Evolutionary conservation across 1,140 invertebrate species (phyloP).

Genomic region (Bombus affinis): DNA sequence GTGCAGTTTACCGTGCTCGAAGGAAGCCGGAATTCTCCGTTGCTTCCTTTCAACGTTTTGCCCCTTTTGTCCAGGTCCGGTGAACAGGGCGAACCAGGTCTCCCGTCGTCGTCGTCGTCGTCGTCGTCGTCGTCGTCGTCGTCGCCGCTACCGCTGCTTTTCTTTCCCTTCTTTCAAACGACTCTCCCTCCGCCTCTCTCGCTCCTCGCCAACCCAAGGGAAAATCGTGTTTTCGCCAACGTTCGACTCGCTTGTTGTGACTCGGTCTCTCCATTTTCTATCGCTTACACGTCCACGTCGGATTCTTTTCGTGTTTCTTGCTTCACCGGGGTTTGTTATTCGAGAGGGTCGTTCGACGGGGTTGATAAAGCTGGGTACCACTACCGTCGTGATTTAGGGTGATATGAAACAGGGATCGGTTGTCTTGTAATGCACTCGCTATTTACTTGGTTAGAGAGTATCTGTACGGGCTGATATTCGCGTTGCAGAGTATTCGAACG

Average conservation of each 20-base stretch:
- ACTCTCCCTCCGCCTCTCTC: background rate
- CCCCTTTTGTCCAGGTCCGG: constrained; percentile 41
- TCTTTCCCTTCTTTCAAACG: constrained; percentile 30
- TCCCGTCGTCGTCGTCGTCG: background rate
- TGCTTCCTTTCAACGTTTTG: constrained; percentile 50
- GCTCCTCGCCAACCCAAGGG: too few species aligned
- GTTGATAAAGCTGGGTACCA: background rate
- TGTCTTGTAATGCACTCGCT: too few species aligned
- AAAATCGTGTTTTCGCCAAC: constrained; percentile 28
- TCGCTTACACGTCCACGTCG: background rate
- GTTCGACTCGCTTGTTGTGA: constrained; percentile 17
- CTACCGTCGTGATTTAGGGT: background rate
- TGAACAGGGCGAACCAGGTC: constrained; percentile 33
- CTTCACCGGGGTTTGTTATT: background rate
- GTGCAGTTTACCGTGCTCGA: constrained; percentile 17
- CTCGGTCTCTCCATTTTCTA: background rate
- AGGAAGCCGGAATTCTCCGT: constrained; percentile 34
- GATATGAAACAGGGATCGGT: too few species aligned
- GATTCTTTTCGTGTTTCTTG: background rate
- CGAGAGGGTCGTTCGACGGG: constrained; percentile 7
- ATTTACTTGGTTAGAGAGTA: too few species aligned
- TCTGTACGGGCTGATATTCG: too few species aligned
- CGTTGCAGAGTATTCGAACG: too few species aligned
- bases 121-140: background rate
- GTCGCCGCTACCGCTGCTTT: background rate